Base-by-base conservation (phyloP, 37 sponge, comb jelly and placozoan genomes). In the Beroe forskalii region DNA sequence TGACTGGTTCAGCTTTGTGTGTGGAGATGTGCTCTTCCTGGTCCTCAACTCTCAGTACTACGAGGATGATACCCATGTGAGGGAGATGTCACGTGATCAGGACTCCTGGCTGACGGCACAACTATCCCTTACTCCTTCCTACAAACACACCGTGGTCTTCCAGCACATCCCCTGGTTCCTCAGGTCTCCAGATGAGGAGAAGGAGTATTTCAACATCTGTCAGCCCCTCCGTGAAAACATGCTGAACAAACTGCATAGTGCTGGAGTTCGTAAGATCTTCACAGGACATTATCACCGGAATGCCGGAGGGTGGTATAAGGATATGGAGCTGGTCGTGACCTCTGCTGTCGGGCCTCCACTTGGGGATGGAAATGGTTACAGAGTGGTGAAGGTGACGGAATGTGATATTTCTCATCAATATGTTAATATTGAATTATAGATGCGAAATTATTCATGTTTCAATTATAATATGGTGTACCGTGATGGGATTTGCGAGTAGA, bases 41-140 rank as follows among this genome's bases (percentile, higher is more conserved):
- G 89, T 89, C 40, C 3, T 89, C 35, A 89, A 89, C 33, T 89
- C 89, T 22, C 89, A 89, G 33, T 89, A 89, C 35, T 89, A 89
- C 62, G 62, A 89, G 19, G 89, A 89, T 35, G 22, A 31, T n/a
- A 6, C 41, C 24, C 14, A 19, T 41, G 62, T 89, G 9, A 20
- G 27, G 9, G 89, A 89, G 24, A 44, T 89, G 25, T 31, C 62
- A 28, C 20, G 27, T 14, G 89, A 89, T 20, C 89, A 89, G 2
- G 62, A 89, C 20, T 28, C 32, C 33, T 89, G 89, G 89, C 60
- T 89, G 9, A 8, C 3, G 2, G 60, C 17, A 62, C 89, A 89
- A 60, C 61, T 89, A n/a, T n/a, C n/a, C n/a, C n/a, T n/a, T n/a
- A n/a, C n/a, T n/a, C n/a, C n/a, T n/a, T n/a, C n/a, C n/a, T 72